Evolutionary conservation across 1,140 invertebrate species (phyloP), one percentile per base, ranked within the genome.

Genomic region (Acromyrmex heyeri): DNA sequence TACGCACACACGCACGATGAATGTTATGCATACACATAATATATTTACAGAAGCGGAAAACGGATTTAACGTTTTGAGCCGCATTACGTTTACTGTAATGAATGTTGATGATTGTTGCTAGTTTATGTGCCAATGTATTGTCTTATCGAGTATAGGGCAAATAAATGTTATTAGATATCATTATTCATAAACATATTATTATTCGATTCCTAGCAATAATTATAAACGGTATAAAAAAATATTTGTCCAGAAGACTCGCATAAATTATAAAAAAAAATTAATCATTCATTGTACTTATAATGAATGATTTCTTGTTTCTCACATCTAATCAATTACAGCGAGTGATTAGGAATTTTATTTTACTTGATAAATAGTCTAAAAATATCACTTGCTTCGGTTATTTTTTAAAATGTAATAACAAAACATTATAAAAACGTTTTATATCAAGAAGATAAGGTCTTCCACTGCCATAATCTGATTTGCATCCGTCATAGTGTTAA

Each of bases 391-490:
- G 10, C 14, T 30, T 70, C 12, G 7, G 3, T 30, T 50, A 67
- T 1, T 21, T 18, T 64, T 16, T 30, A 78, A 27, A 82, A 70
- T 10, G 57, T 78, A 64, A 67, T 67, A 69, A 90, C 55, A 12
- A 10, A 61, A 59, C 7, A 59, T 72, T 73, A 67, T 18, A 38
- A 53, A 50, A 57, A 67, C 1, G 38, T 65, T 53, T 96, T 97
- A 99, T 94, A 99, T 98, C 18, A 98, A 95, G 93, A 98, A 98
- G n/a, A 99, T 96, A 87, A 98, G 97, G 87, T 97, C 97, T 93
- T 99, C 98, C 0, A 98, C 97, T 79, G 98, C 95, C 98, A 99
- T 99, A 30, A 99, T 96, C 94, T 99, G 97, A 95, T 99, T 99
- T 67, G 97, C 98, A 59, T 98, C 97, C 24, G 97, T 97, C 98